These are phyloP conservation scores for Apocrypta bakeri DNA, from an alignment of 1,140 invertebrate species.

Conservation along the genomic window DNA sequence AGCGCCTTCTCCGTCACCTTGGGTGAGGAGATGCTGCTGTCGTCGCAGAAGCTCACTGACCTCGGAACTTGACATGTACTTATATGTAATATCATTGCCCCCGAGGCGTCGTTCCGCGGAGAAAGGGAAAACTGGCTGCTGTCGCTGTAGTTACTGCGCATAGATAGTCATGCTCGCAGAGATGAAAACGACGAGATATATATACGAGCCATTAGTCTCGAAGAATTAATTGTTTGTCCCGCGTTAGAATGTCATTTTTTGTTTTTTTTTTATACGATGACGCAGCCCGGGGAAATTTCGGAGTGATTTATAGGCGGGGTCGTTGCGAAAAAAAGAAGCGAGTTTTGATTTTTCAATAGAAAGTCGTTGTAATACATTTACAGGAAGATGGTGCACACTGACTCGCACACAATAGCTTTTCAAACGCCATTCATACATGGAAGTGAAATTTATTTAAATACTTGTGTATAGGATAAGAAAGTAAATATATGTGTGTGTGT, in stretches of 20 bases:
- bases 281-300: neutral
- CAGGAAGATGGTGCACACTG: no score
- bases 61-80: slow-evolving; percentile 42
- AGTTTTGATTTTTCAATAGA: no score
- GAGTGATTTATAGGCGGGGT: neutral
- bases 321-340: no score
- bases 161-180: neutral
- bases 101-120: neutral
- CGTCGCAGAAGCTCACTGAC: slow-evolving; percentile 9
- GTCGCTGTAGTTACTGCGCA: neutral
- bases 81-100: slow-evolving; percentile 4
- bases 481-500: no score
- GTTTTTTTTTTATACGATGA: neutral
- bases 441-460: neutral
- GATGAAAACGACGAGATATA: slow-evolving; percentile 17
- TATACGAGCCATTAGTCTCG: neutral
- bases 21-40: neutral
- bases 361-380: no score
- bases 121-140: slow-evolving; percentile 5
- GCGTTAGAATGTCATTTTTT: neutral
- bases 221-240: neutral
- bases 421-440: no score
- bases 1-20: neutral
- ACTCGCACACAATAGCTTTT: no score
- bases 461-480: no score